Conservation (phyloP, 2,888 invertebrate genomes). For the Chirona hameri region DNA sequence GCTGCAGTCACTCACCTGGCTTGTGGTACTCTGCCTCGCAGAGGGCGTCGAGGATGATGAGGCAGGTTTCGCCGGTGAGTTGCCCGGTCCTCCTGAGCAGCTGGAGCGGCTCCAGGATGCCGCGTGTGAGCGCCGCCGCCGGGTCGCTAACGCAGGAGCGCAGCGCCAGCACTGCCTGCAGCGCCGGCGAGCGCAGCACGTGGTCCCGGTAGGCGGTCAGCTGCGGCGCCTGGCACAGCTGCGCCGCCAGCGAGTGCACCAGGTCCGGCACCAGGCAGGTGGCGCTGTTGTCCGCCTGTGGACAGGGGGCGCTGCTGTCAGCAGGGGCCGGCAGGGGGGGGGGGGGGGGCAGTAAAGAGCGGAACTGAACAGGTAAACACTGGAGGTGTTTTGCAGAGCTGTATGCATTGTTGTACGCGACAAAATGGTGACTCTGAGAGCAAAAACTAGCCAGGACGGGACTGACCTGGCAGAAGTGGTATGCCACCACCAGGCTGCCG, state of each 20-base stretch:
- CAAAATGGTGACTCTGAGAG: background rate
- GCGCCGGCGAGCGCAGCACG: slow-evolving; percentile 76
- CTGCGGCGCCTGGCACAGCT: slow-evolving; percentile 87
- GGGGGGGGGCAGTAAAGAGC: background rate
- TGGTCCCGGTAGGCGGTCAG: slow-evolving; percentile 82
- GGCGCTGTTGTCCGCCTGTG: slow-evolving; percentile 82
- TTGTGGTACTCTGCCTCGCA: slow-evolving; percentile 39
- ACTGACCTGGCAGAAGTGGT: slow-evolving; percentile 77
- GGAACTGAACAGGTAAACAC: background rate
- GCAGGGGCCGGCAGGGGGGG: background rate
- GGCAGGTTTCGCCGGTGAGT: slow-evolving; percentile 36
- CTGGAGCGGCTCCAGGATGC: slow-evolving; percentile 74
- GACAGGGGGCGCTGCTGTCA: background rate
- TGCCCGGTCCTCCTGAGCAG: slow-evolving; percentile 44
- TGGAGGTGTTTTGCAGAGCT: background rate
- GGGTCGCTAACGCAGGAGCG: slow-evolving; percentile 92
- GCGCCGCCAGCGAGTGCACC: slow-evolving; percentile 90
- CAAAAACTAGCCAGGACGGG: background rate
- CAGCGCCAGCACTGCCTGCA: slow-evolving; percentile 71
- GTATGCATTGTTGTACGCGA: no score
- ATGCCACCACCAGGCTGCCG: slow-evolving; percentile 83
- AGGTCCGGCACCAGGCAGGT: slow-evolving; percentile 96
- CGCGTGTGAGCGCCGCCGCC: slow-evolving; percentile 75
- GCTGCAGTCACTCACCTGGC: slow-evolving; percentile 31
- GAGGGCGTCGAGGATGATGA: slow-evolving; percentile 39